These are phyloP conservation scores for Siniperca scherzeri DNA, from an alignment of 2,797 vertebrate genomes.

Conservation along the genomic window DNA sequence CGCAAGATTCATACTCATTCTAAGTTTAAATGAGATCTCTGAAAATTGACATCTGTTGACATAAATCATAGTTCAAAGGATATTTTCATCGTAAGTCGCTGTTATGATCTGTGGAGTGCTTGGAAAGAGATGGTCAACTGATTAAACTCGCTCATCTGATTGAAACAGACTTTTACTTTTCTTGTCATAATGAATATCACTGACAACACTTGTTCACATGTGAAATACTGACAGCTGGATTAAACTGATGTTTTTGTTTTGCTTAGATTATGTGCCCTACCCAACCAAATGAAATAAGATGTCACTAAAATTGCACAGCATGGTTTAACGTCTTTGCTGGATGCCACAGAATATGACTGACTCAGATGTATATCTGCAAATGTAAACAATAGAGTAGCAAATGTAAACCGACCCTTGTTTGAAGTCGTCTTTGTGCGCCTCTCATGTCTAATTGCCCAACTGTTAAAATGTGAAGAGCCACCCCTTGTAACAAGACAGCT, in stretches of 20 bases:
- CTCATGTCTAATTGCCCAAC: constrained; percentile 70
- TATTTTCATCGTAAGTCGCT: constrained; percentile 7
- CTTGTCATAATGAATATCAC: constrained; percentile 1
- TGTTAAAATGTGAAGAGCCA: constrained; percentile 60
- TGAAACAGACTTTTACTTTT: constrained; percentile 19
- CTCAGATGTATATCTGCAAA: constrained; percentile 10
- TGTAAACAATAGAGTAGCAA: constrained; percentile 34
- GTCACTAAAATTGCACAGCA: constrained; percentile 4
- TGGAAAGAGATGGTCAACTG: constrained; percentile 1
- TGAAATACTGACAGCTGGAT: background rate
- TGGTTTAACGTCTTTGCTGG: background rate
- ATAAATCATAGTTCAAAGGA: constrained; percentile 25
- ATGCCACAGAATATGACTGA: constrained; percentile 25
- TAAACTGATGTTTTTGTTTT: background rate
- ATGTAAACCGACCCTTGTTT: constrained; percentile 56
- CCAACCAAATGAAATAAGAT: background rate
- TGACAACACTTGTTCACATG: background rate
- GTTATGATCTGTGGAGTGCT: constrained; percentile 20
- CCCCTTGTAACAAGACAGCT: constrained; percentile 75
- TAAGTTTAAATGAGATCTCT: constrained; percentile 8
- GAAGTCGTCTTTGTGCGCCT: constrained; percentile 46
- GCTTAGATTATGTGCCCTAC: background rate
- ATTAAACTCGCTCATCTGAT: constrained; percentile 15
- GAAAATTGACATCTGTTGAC: constrained; percentile 22
- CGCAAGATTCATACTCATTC: constrained; percentile 6